Evolutionary conservation across 1,140 invertebrate genomes (phyloP).

Genomic region (Papilio xuthus): DNA sequence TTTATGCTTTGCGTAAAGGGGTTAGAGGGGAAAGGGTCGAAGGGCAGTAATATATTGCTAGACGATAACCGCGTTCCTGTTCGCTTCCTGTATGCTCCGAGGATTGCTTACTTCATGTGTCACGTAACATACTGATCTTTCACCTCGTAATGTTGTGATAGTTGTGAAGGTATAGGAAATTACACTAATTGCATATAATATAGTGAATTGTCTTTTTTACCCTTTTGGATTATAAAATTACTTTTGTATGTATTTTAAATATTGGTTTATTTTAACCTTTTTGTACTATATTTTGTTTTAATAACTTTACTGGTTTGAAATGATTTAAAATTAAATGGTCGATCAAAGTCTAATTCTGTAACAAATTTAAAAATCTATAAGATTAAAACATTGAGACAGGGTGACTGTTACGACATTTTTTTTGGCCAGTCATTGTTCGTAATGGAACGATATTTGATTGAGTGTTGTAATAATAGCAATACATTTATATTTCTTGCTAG

Average conservation of each 20-base stretch:
- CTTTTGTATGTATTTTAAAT: too few species aligned
- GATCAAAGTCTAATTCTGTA: neutral
- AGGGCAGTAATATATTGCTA: constrained; percentile 15
- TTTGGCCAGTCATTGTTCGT: constrained; percentile 23
- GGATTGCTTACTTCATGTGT: constrained; percentile 30
- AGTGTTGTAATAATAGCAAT: constrained; percentile 3
- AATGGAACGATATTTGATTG: constrained; percentile 28
- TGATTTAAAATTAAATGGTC: neutral
- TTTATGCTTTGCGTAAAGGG: too few species aligned
- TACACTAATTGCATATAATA: neutral
- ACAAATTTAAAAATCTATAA: neutral
- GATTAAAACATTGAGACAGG: constrained; percentile 9
- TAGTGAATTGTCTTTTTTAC: too few species aligned
- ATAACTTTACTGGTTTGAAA: neutral
- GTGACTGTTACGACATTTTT: neutral
- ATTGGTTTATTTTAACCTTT: too few species aligned
- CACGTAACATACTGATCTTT: constrained; percentile 26
- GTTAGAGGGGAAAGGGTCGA: neutral
- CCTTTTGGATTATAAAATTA: neutral
- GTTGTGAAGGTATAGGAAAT: neutral
- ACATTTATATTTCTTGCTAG: constrained; percentile 23
- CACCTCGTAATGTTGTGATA: constrained; percentile 15
- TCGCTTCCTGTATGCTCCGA: constrained; percentile 25
- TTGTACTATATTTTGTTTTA: too few species aligned
- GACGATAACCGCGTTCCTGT: constrained; percentile 27